Conservation (phyloP, 2,888 invertebrate genomes). For the Agriopis leucophaearia region DNA sequence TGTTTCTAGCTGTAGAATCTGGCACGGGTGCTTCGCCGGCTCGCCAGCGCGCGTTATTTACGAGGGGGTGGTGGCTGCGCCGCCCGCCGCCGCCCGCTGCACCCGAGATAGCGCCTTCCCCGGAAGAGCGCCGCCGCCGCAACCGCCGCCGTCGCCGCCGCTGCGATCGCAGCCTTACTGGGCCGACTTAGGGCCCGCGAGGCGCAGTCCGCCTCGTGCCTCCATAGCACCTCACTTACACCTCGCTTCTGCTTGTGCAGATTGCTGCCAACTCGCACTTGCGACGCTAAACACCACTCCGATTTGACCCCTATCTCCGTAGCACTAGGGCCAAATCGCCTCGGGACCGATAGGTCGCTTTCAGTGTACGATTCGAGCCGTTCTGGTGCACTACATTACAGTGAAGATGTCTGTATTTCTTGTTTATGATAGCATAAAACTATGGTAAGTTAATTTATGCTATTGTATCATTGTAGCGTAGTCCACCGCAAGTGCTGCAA, state of each 20-base stretch:
- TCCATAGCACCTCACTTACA: slow-evolving; percentile 71
- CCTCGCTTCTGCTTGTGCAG: slow-evolving; percentile 78
- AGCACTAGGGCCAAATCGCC: slow-evolving; percentile 66
- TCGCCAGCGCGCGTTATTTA: slow-evolving; percentile 86
- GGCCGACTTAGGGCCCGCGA: slow-evolving; percentile 50
- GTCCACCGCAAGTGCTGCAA: slow-evolving; percentile 57
- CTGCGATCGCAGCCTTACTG: slow-evolving; percentile 56
- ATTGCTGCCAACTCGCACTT: slow-evolving; percentile 76
- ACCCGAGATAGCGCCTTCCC: slow-evolving; percentile 84
- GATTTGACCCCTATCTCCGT: slow-evolving; percentile 74
- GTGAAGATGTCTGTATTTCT: slow-evolving; percentile 79
- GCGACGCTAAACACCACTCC: slow-evolving; percentile 62
- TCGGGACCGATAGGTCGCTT: slow-evolving; percentile 59
- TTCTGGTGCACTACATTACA: slow-evolving; percentile 73
- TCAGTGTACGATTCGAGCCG: slow-evolving; percentile 63
- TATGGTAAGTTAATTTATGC: slow-evolving; percentile 76
- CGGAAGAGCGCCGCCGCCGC: slow-evolving; percentile 78
- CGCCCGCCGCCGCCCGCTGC: slow-evolving; percentile 68
- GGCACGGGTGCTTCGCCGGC: slow-evolving; percentile 86
- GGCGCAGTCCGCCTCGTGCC: slow-evolving; percentile 51
- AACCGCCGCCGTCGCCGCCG: slow-evolving; percentile 51
- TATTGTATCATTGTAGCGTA: slow-evolving; percentile 64
- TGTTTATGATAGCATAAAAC: slow-evolving; percentile 80
- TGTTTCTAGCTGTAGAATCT: slow-evolving; percentile 87
- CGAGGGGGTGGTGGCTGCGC: slow-evolving; percentile 76